These are phyloP conservation scores for Epistrophe eligans DNA, from an alignment of 2,888 invertebrate species.

Conservation along the genomic window DNA sequence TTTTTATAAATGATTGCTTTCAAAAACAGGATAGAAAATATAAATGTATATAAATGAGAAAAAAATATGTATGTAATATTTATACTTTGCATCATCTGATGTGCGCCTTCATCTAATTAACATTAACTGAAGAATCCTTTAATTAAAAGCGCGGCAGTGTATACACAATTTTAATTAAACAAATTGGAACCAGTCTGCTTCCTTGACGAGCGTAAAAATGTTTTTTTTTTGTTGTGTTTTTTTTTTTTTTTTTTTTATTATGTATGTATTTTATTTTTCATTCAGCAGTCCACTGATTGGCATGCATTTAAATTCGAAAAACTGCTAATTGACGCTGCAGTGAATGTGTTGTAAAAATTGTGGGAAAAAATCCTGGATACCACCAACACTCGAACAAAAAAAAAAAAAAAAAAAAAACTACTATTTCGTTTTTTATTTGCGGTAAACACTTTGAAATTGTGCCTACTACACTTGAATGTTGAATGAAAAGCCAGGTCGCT, in stretches of 20 bases:
- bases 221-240: neutral
- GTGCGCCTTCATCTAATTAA: conserved; percentile 57
- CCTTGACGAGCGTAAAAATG: conserved; percentile 57
- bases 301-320: conserved; percentile 59
- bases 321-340: conserved; percentile 53
- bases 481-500: too few species aligned
- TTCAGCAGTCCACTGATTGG: conserved; percentile 58
- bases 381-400: neutral
- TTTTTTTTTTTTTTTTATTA: conserved; percentile 2
- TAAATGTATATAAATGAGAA: too few species aligned
- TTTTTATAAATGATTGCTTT: too few species aligned
- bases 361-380: conserved; percentile 2
- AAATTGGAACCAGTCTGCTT: conserved; percentile 63
- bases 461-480: neutral
- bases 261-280: neutral
- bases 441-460: conserved; percentile 8
- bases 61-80: neutral
- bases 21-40: too few species aligned
- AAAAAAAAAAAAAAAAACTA: too few species aligned
- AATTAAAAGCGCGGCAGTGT: conserved; percentile 49
- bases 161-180: conserved; percentile 69
- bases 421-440: too few species aligned
- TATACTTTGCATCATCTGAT: conserved; percentile 1
- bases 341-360: conserved; percentile 1
- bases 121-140: conserved; percentile 59